phyloP scores from a whole-genome alignment of 2,888 invertebrate species.

The Clunio marinus region DNA sequence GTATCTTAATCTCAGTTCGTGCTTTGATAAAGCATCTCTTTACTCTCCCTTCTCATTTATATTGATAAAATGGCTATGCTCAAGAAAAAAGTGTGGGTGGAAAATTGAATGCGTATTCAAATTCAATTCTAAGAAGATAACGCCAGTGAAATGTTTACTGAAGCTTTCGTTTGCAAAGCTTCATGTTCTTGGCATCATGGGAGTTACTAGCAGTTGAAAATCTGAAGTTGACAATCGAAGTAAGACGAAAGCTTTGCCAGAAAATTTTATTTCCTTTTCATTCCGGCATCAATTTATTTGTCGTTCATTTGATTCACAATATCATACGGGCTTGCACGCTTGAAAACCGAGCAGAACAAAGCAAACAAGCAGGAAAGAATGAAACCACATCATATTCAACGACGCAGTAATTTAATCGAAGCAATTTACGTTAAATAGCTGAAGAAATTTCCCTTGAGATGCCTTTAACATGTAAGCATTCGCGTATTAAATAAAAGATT shows the following conservation, averaged over 20 bases:
- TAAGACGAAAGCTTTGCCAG: neutral
- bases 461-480: neutral
- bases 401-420: conserved; percentile 25
- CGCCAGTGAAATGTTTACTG: neutral
- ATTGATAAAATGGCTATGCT: neutral
- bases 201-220: conserved; percentile 1
- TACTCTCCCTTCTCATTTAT: neutral
- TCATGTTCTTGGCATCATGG: neutral
- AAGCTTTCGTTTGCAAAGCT: conserved; percentile 8
- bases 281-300: conserved; percentile 23
- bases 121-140: conserved; percentile 31
- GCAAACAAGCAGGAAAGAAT: too few relatives aligned
- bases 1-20: too few relatives aligned
- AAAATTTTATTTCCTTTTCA: neutral
- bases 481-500: neutral
- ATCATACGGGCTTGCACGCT: neutral
- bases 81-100: neutral
- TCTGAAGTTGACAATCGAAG: too few relatives aligned
- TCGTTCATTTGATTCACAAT: conserved; percentile 20
- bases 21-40: neutral
- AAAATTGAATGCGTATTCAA: conserved; percentile 27
- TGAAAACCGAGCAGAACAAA: neutral
- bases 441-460: conserved; percentile 20
- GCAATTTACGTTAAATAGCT: conserved; percentile 23
- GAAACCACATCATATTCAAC: neutral